Percentiles rank a stretch among this genome's conserved stretches.
phyloP scores from a whole-genome alignment of 2,797 vertebrate genomes.

The Leucoraja ocellata region DNA sequence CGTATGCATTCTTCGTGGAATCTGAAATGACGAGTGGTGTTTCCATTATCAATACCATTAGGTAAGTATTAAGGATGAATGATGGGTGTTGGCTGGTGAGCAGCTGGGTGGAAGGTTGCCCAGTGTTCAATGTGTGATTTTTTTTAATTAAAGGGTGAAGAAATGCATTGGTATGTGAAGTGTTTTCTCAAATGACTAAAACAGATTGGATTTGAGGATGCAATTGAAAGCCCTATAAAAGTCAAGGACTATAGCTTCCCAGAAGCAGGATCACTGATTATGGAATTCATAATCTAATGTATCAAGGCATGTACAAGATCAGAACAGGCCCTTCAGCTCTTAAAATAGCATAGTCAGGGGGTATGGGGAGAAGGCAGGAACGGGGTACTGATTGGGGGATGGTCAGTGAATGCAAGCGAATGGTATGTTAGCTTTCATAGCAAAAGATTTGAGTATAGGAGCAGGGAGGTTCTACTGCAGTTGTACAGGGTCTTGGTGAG shows the following conservation, averaged over 20 bases:
- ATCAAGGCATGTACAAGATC: not conserved
- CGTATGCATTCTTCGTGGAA: conserved; percentile 2
- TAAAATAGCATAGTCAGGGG: too few relatives aligned
- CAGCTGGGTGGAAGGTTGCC: not conserved
- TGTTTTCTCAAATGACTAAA: not conserved
- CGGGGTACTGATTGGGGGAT: too few relatives aligned
- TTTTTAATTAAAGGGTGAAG: not conserved
- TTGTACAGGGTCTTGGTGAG: too few relatives aligned
- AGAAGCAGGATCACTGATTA: too few relatives aligned
- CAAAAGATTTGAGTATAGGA: too few relatives aligned
- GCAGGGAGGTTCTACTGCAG: too few relatives aligned
- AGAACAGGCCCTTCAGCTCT: not conserved
- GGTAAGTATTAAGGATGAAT: not conserved
- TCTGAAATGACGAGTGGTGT: not conserved
- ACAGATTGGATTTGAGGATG: not conserved
- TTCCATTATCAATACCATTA: not conserved
- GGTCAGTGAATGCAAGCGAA: too few relatives aligned
- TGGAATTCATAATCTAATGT: not conserved
- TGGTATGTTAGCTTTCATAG: too few relatives aligned
- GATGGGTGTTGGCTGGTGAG: not conserved
- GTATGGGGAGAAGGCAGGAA: too few relatives aligned
- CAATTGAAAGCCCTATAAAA: not conserved
- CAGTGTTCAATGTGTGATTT: not conserved
- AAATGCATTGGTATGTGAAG: not conserved
- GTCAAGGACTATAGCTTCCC: not conserved